Evolutionary conservation across 2,797 vertebrate species (phyloP).

Genomic region (Danio choprae): DNA sequence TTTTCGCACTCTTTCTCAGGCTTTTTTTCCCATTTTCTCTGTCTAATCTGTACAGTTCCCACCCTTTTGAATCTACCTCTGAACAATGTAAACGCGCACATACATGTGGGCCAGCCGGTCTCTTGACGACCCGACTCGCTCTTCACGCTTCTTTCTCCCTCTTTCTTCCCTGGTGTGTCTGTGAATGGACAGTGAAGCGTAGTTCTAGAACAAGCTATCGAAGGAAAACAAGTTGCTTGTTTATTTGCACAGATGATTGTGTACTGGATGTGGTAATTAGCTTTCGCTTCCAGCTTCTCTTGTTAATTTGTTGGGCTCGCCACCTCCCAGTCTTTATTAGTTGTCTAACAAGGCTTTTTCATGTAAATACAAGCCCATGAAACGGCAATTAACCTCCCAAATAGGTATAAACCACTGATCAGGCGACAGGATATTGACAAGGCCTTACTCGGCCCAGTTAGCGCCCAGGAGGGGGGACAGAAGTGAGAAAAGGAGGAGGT

Average conservation of each 20-base stretch:
- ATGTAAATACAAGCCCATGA: constrained; percentile 79
- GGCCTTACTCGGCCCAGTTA: constrained; percentile 60
- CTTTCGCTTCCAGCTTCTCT: constrained; percentile 73
- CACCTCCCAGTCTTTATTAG: constrained; percentile 76
- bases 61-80: constrained; percentile 36
- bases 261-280: constrained; percentile 79
- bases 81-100: constrained; percentile 25
- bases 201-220: constrained; percentile 36
- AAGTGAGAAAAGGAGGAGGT: constrained; percentile 57
- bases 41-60: constrained; percentile 64
- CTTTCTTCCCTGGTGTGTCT: constrained; percentile 35
- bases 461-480: constrained; percentile 43
- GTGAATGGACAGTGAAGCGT: constrained; percentile 42
- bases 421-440: constrained; percentile 72
- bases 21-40: constrained; percentile 56
- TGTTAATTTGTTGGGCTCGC: constrained; percentile 64
- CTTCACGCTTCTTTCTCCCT: constrained; percentile 29
- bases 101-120: constrained; percentile 6
- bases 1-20: constrained; percentile 50
- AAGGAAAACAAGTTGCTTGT: constrained; percentile 56
- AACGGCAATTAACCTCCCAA: constrained; percentile 82
- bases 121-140: constrained; percentile 41
- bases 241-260: constrained; percentile 68
- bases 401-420: constrained; percentile 78
- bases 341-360: constrained; percentile 75